A percentile compares a stretch with the other conserved stretches of the same genome.
Evolutionary conservation across 2,113 vertebrate genomes (phyloP).

Genomic region (Actinemys pallida): DNA sequence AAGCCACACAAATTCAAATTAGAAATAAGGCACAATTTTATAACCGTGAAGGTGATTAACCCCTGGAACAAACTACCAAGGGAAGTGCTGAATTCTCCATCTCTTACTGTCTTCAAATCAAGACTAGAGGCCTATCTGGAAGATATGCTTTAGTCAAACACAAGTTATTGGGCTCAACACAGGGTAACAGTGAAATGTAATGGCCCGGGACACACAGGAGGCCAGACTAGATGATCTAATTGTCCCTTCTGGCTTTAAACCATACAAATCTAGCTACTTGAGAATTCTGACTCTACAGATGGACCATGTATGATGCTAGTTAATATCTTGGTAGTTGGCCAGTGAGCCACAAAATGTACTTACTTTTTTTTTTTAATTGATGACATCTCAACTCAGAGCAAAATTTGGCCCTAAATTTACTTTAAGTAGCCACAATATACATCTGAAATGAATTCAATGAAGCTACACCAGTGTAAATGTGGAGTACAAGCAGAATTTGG

Average conservation of each 20-base stretch:
- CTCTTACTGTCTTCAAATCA: background rate
- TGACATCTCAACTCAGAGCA: background rate
- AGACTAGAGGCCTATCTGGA: background rate
- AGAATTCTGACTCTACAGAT: rapidly evolving
- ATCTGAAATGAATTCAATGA: background rate
- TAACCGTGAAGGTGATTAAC: background rate
- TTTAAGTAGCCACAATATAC: background rate
- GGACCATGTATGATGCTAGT: rapidly evolving
- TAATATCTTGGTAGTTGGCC: background rate
- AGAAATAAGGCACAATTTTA: background rate
- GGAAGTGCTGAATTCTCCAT: background rate
- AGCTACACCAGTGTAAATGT: background rate
- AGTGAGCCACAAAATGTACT: background rate
- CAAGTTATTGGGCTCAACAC: background rate
- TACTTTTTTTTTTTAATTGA: background rate
- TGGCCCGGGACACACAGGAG: background rate
- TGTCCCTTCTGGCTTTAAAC: background rate
- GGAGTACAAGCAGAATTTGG: background rate
- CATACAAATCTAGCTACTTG: rapidly evolving
- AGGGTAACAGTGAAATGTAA: background rate
- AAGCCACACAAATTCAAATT: background rate
- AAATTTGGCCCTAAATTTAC: background rate
- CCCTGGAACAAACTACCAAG: background rate
- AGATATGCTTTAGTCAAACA: background rate
- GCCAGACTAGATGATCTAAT: background rate